Evolutionary conservation across 2,888 invertebrate species (phyloP), one percentile per base, ranked within the genome.

Genomic region (Epinotia bilunana): DNA sequence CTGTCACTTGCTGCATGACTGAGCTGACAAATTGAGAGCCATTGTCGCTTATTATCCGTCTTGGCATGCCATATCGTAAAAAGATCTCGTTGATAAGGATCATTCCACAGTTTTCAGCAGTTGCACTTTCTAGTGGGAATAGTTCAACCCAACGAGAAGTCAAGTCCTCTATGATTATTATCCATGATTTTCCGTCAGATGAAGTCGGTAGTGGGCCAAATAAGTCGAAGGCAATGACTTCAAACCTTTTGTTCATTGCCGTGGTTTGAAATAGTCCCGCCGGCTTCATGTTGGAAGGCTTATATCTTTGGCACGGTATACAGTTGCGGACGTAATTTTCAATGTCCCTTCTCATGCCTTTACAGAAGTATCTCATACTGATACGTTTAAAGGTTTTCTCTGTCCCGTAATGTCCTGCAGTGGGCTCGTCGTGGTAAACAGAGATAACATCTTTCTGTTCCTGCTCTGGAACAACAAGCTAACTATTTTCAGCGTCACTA

Each of bases 221-320:
- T 13, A 64, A 7, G 23, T 43, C 63, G 18, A 63, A 63, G 2
- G 63, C 43, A 6, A 63, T 63, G 11, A 63, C 63, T 63, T 63
- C 63, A 20, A 20, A 20, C 20, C 20, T 20, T 20, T 20, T 1
- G 20, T 20, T 20, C 20, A 20, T 20, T 20, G 63, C 63, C 1
- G 63, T 63, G 11, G 63, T 63, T 46, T 63, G 63, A 2, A 63
- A 43, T 63, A 63, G 18, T 18, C 43, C 63, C 7, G 63, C 63
- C n/a, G 63, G 63, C 18, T 63, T 63, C 63, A 63, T 63, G 18
- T 63, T 63, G 3, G 63, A 63, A 63, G 63, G 63, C 3, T 63
- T 63, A 39, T 63, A 63, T 63, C 18, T n/a, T 20, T 63, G 63
- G 46, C 63, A 63, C 12, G 20, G 3, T 12, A 63, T 39, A 18